Conservation (phyloP, 1,140 invertebrate species). For the Camponotus vicinus region DNA sequence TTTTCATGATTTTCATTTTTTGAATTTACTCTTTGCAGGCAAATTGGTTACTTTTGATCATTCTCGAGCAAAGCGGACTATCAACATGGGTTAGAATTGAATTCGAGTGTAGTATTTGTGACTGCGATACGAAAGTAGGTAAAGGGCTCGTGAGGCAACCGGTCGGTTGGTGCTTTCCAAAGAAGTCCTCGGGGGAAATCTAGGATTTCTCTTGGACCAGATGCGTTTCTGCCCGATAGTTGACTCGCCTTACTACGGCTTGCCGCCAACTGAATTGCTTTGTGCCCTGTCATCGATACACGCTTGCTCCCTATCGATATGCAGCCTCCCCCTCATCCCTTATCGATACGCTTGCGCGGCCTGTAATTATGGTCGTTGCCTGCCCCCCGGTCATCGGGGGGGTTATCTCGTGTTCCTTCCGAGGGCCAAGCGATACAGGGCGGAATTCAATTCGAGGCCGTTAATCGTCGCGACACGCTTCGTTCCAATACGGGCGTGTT, state of each 20-base stretch:
- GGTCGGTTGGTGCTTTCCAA: conserved; percentile 34
- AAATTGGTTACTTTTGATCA: background rate
- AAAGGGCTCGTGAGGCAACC: conserved; percentile 33
- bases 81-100: conserved; percentile 60
- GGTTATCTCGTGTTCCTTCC: background rate
- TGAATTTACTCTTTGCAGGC: background rate
- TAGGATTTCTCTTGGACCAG: conserved; percentile 63
- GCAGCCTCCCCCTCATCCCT: background rate
- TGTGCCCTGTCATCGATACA: conserved; percentile 15
- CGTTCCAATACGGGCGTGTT: conserved; percentile 46
- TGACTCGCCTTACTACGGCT: conserved; percentile 48
- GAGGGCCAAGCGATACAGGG: background rate
- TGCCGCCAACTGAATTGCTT: conserved; percentile 62
- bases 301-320: conserved; percentile 37
- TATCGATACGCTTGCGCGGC: conserved; percentile 29
- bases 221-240: conserved; percentile 53
- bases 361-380: conserved; percentile 60
- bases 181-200: conserved; percentile 72
- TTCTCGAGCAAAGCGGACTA: conserved; percentile 25
- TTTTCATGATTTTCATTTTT: background rate
- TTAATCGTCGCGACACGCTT: conserved; percentile 62
- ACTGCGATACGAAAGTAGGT: conserved; percentile 56
- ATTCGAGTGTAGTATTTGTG: conserved; percentile 47
- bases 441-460: conserved; percentile 59
- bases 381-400: conserved; percentile 2